Conservation (phyloP, 2,113 vertebrate genomes). For the Osmerus mordax region DNA sequence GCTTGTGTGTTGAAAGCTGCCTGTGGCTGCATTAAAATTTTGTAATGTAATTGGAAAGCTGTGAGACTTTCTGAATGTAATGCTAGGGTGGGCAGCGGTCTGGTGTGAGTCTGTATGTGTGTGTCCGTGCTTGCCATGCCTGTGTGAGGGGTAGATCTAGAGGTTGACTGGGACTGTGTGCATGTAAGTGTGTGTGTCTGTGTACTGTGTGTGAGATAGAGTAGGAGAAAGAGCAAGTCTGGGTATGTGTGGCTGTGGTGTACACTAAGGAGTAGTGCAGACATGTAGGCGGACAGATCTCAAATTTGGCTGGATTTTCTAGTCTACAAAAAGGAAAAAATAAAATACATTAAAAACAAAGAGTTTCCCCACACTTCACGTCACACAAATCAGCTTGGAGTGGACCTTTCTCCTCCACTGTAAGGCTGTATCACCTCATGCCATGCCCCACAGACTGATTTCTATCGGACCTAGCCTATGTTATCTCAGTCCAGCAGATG, state of each 20-base stretch:
- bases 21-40: conserved; percentile 48
- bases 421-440: neutral
- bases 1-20: conserved; percentile 15
- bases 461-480: neutral
- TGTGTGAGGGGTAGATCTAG: conserved; percentile 2
- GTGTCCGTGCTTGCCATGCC: neutral
- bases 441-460: neutral
- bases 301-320: too few species aligned
- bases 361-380: too few species aligned
- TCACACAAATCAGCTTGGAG: too few species aligned
- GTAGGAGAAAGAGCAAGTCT: too few species aligned
- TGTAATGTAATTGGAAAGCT: conserved; percentile 32
- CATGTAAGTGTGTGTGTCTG: neutral
- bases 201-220: neutral
- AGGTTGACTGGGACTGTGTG: neutral
- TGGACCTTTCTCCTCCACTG: too few species aligned
- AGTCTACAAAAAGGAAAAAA: too few species aligned
- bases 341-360: too few species aligned
- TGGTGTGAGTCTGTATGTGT: conserved; percentile 6
- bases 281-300: too few species aligned
- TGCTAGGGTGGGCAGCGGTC: conserved; percentile 15
- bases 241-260: too few species aligned
- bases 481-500: conserved; percentile 4
- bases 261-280: too few species aligned
- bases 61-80: conserved; percentile 16